These are phyloP conservation scores for Standfussiana lucernea DNA, from an alignment of 2,888 invertebrate species.

Conservation along the genomic window DNA sequence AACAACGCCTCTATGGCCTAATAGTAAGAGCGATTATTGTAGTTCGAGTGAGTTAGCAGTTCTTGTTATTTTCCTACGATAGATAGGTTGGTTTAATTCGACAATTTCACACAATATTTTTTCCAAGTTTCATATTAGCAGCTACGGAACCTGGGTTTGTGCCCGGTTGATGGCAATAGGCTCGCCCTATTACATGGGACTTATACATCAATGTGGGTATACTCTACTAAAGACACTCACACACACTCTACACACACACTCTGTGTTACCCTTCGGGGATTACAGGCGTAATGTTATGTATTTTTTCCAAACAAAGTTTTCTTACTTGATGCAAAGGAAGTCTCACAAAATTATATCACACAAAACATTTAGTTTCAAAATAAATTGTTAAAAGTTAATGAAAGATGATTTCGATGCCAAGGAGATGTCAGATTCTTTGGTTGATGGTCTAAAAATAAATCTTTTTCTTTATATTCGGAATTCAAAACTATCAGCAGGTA, in stretches of 20 bases:
- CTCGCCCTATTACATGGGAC: neutral
- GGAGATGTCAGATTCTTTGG: neutral
- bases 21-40: neutral
- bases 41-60: neutral
- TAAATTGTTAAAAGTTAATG: neutral
- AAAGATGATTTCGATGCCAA: neutral
- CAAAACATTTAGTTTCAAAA: constrained; percentile 7
- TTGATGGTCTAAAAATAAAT: neutral
- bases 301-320: neutral
- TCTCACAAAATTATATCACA: neutral
- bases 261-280: neutral
- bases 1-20: neutral
- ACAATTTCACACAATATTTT: neutral
- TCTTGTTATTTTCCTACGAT: neutral
- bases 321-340: constrained; percentile 18
- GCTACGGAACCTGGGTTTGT: neutral
- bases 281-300: neutral
- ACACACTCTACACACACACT: no score
- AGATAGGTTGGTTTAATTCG: neutral
- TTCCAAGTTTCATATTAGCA: neutral
- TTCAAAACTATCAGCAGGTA: neutral
- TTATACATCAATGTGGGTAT: neutral
- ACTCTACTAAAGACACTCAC: no score
- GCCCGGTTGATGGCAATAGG: neutral
- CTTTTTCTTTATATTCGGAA: neutral